Evolutionary conservation across 2,797 vertebrate species (phyloP).

Genomic region (Amblyraja radiata): DNA sequence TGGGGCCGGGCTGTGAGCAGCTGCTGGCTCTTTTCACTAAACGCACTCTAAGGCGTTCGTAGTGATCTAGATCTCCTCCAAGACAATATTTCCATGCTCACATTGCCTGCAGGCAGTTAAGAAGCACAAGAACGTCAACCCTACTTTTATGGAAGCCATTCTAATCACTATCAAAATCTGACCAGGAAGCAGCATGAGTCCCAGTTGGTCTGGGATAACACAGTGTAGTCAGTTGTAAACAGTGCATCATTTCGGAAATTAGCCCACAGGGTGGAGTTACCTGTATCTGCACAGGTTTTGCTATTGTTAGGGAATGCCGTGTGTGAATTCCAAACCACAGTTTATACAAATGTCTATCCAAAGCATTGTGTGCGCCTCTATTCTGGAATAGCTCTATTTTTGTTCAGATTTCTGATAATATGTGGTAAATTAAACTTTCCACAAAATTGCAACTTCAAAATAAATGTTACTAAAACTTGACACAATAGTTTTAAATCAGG

Average conservation of each 20-base stretch:
- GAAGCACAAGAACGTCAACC: not conserved
- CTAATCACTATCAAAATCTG: not conserved
- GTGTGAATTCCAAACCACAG: not conserved
- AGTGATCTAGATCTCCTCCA: not conserved
- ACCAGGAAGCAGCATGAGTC: not conserved
- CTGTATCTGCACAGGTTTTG: not conserved
- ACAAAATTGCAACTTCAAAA: conserved; percentile 7
- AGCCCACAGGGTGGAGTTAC: not conserved
- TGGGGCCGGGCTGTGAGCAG: not conserved
- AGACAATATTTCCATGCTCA: not conserved
- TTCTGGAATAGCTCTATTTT: not conserved
- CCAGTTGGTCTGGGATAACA: not conserved
- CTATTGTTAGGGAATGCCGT: not conserved
- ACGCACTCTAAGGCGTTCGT: not conserved
- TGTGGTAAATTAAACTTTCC: not conserved
- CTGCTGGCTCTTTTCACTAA: not conserved
- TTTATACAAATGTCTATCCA: conserved; percentile 25
- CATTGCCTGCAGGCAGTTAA: not conserved
- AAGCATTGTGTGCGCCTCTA: not conserved
- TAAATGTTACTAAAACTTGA: not conserved
- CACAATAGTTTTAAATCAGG: not conserved
- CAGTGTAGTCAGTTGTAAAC: conserved; percentile 3
- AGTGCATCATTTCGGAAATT: not conserved
- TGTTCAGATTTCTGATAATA: not conserved
- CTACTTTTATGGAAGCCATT: not conserved